These are phyloP conservation scores for Urocyon cinereoargenteus DNA, from an alignment of 2,797 vertebrate genomes.

Conservation along the genomic window DNA sequence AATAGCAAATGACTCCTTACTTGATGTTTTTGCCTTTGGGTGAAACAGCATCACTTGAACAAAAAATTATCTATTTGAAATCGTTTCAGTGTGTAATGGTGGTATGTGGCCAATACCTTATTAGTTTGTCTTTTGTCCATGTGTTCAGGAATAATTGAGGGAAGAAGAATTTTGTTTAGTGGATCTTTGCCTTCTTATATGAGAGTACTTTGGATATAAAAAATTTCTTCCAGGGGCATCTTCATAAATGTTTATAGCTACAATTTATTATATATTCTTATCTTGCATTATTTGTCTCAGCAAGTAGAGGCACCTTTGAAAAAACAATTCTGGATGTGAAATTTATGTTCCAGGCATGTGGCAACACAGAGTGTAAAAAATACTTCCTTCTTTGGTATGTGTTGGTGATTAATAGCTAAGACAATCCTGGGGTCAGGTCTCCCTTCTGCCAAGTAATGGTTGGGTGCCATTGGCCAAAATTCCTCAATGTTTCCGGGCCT, in stretches of 20 bases:
- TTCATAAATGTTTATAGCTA: not conserved
- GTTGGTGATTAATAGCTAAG: not conserved
- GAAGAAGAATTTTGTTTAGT: not conserved
- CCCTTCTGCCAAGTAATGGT: not conserved
- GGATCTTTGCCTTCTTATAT: not conserved
- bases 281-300: conserved; percentile 14
- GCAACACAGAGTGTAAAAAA: not conserved
- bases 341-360: not conserved
- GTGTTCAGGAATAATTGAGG: not conserved
- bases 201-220: not conserved
- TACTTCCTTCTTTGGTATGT: not conserved
- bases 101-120: not conserved
- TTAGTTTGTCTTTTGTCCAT: not conserved
- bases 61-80: not conserved
- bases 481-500: not conserved
- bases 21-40: not conserved
- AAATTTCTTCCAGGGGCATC: not conserved
- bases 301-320: not conserved
- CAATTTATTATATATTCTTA: not conserved
- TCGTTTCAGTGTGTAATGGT: not conserved
- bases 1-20: not conserved
- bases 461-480: not conserved
- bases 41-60: conserved; percentile 9
- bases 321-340: not conserved
- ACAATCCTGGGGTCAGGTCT: not conserved